Percentiles rank a stretch among this genome's conserved stretches.
Evolutionary conservation across 2,888 invertebrate species (phyloP).

Genomic region (Habrosyne pyritoides): DNA sequence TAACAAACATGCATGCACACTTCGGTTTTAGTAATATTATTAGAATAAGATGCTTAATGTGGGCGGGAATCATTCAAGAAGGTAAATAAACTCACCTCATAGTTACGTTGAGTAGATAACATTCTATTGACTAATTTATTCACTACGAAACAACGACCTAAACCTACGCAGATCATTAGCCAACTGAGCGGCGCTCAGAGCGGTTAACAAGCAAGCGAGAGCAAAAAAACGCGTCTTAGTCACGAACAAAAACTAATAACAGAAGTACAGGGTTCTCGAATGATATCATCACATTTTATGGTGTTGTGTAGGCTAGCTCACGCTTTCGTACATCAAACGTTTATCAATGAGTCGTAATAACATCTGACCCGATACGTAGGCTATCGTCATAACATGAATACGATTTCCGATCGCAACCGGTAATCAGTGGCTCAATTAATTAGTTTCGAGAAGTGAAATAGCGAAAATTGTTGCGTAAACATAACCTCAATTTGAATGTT

Average conservation of each 20-base stretch:
- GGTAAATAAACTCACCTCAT: conserved; percentile 74
- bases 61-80: no score
- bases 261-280: no score
- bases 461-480: conserved; percentile 27
- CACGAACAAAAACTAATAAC: no score
- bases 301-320: conserved; percentile 16
- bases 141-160: conserved; percentile 51
- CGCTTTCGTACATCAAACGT: conserved; percentile 22
- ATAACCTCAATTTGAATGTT: conserved; percentile 42
- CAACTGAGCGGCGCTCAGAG: conserved; percentile 27
- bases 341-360: conserved; percentile 57
- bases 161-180: conserved; percentile 55
- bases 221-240: background rate
- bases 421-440: conserved; percentile 19
- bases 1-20: no score
- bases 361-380: conserved; percentile 61
- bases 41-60: no score
- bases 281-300: conserved; percentile 27
- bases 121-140: conserved; percentile 55
- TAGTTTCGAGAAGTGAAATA: background rate
- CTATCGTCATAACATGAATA: conserved; percentile 46
- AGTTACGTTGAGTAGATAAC: conserved; percentile 57
- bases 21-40: no score
- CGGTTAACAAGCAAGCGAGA: background rate
- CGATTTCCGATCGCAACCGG: conserved; percentile 34